Evolutionary conservation across 1,140 invertebrate species (phyloP).

Genomic region (Caerostris darwini): DNA sequence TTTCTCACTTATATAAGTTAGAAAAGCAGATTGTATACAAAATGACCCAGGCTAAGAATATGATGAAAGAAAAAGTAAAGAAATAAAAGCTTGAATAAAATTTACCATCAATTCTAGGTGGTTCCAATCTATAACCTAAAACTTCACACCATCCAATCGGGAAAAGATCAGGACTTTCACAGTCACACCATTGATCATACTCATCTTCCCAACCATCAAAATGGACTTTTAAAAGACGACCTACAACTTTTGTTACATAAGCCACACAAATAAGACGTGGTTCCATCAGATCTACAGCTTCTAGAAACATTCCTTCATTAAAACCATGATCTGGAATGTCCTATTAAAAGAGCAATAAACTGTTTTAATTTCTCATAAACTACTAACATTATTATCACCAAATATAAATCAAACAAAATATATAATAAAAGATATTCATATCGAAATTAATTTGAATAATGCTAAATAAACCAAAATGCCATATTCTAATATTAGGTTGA

Average conservation of each 20-base stretch:
- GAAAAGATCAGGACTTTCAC: conserved; percentile 96
- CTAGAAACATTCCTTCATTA: conserved; percentile 93
- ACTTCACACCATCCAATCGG: conserved; percentile 98
- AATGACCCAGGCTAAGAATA: no score
- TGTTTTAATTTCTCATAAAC: no score
- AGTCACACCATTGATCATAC: conserved; percentile 98
- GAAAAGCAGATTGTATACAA: no score
- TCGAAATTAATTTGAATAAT: no score
- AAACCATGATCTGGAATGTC: conserved; percentile 93
- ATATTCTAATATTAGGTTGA: no score
- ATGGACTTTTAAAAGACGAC: conserved; percentile 93
- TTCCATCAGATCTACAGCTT: conserved; percentile 98
- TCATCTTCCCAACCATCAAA: conserved; percentile 98
- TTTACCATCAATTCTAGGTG: conserved; percentile 84
- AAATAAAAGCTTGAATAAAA: no score
- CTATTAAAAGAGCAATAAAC: conserved; percentile 80
- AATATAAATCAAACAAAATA: no score
- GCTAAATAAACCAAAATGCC: no score
- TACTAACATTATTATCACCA: no score
- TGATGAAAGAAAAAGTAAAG: no score
- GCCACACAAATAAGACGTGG: conserved; percentile 96
- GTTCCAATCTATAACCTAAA: conserved; percentile 94
- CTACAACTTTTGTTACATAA: conserved; percentile 93
- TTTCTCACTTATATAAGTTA: no score
- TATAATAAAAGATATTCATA: no score